Conservation (phyloP, 2,797 vertebrate species). For the Anabacerthia variegaticeps region DNA sequence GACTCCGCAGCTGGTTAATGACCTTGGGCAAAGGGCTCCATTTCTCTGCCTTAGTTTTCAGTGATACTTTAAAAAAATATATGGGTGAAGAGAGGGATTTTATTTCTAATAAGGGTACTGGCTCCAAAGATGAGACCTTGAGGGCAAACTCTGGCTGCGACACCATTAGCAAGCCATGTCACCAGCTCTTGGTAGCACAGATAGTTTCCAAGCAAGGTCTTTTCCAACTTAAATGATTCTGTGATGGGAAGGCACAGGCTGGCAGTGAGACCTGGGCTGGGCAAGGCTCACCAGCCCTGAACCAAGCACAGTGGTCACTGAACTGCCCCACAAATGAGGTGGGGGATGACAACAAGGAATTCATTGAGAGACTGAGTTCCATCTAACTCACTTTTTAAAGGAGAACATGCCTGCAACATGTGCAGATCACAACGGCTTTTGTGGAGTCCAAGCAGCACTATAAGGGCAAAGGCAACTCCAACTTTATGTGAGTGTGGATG, state of each 20-base stretch:
- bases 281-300: not conserved
- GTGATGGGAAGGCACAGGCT: not conserved
- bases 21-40: constrained; percentile 34
- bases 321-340: not conserved
- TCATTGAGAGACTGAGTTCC: not conserved
- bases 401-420: rapidly evolving
- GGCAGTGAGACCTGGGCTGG: not conserved
- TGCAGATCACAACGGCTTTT: not conserved
- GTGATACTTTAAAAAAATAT: not conserved
- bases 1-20: not conserved
- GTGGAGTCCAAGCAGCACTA: not conserved
- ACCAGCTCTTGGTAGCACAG: not conserved
- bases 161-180: not conserved
- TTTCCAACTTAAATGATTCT: not conserved
- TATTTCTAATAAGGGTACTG: not conserved
- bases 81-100: not conserved
- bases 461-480: not conserved
- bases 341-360: rapidly evolving
- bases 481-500: not conserved
- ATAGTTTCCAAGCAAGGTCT: not conserved
- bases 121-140: not conserved
- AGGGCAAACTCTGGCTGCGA: not conserved
- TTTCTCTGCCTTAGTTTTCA: not conserved
- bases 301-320: rapidly evolving
- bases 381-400: not conserved